Base-by-base conservation (phyloP, 2,113 vertebrate genomes). In the Scartelaos histophorus region DNA sequence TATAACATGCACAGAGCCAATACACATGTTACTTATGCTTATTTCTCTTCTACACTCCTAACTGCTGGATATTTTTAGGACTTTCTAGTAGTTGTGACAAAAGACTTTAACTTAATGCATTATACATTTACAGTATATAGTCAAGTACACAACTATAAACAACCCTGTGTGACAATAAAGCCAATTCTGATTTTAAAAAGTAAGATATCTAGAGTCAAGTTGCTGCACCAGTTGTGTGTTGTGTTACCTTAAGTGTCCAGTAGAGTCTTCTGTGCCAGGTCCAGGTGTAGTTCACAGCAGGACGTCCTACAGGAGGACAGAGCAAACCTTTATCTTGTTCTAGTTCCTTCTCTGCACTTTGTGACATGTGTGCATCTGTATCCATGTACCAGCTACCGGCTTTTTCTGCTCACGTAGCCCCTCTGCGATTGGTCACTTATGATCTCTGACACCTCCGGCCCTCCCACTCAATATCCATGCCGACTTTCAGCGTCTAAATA, bases 401-500 rank as follows among this genome's bases (percentile, higher is more conserved):
- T 86, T 80, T 54, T 64, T 71, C 79, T 77, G 76, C 84, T 81
- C 82, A 71, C 71, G 6, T 76, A 49, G 60, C 21, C 56, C 13
- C 69, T 70, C 10, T 69, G 38, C 80, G 85, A 91, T 89, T 90
- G 87, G 90, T 67, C 57, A 2, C 16, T 47, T 83, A 87, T 66
- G 76, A 84, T 70, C 58, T 72, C 70, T 64, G 60, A 66, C 80
- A 86, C 76, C 87, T 83, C 83, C 10, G 57, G 17, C 22, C 64
- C 67, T n/a, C 58, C 46, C 67, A 69, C 73, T 7, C 73, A 75
- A 38, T 71, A 22, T 70, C 35, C 78, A 45, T 73, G 62, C 81
- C 38, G 76, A 71, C 49, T 24, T 66, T 21, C n/a, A 66, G 25
- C 43, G 66, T 84, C 68, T 73, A 66, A 21, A 72, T 21, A 47